These are phyloP conservation scores for Trogon surrucura DNA, from an alignment of 2,113 vertebrate genomes.

Conservation along the genomic window DNA sequence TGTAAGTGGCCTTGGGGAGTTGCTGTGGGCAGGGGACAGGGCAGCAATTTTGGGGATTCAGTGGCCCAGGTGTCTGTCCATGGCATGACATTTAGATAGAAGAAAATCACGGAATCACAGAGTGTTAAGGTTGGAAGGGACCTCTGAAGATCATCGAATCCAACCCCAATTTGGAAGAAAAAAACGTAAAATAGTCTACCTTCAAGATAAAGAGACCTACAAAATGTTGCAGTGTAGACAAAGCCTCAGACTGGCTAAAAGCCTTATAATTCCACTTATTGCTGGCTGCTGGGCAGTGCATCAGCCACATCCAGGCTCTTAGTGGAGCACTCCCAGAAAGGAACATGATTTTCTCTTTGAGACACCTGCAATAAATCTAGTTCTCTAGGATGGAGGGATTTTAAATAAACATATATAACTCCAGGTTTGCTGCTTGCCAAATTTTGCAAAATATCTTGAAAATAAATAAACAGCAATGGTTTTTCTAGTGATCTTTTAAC, in stretches of 20 bases:
- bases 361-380: background rate
- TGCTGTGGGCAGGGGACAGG: background rate
- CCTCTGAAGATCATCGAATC: too few relatives aligned
- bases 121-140: too few relatives aligned
- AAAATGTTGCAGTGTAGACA: background rate
- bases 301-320: background rate
- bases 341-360: background rate
- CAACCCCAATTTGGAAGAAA: too few relatives aligned
- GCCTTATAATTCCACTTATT: background rate
- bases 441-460: background rate
- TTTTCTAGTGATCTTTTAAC: background rate
- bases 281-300: background rate
- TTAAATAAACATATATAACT: background rate
- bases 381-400: background rate
- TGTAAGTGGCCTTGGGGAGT: background rate
- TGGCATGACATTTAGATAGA: background rate
- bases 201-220: background rate
- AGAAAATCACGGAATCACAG: background rate
- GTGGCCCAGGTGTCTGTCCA: background rate
- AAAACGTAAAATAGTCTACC: background rate
- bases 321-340: background rate
- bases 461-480: background rate
- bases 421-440: background rate
- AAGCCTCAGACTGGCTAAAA: background rate
- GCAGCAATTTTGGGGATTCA: background rate